Conservation (phyloP, 1,140 invertebrate species). For the Gonatopus flavifemur region DNA sequence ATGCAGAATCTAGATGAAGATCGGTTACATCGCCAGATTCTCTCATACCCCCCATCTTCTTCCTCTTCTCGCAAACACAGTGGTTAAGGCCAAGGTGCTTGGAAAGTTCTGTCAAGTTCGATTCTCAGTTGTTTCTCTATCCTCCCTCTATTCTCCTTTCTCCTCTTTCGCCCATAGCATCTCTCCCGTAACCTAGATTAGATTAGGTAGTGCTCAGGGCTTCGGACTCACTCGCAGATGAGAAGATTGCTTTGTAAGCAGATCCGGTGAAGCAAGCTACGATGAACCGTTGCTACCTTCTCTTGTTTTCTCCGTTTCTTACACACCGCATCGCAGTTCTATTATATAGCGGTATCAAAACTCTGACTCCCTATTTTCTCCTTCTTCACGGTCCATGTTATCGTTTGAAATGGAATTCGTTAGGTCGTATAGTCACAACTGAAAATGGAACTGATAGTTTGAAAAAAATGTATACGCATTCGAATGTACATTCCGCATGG, state of each 20-base stretch:
- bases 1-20: conserved; percentile 49
- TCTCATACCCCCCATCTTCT: conserved; percentile 16
- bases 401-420: too few relatives aligned
- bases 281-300: background rate
- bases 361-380: background rate
- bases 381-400: too few relatives aligned
- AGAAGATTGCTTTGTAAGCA: conserved; percentile 49
- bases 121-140: too few relatives aligned
- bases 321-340: too few relatives aligned
- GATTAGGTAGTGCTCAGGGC: conserved; percentile 39
- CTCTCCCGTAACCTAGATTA: conserved; percentile 47
- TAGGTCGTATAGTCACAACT: too few relatives aligned
- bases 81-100: conserved; percentile 13
- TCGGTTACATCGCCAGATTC: conserved; percentile 29
- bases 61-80: conserved; percentile 15
- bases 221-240: conserved; percentile 34
- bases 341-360: too few relatives aligned
- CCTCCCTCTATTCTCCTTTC: too few relatives aligned
- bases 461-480: too few relatives aligned
- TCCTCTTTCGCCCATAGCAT: too few relatives aligned
- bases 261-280: conserved; percentile 28
- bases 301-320: conserved; percentile 2
- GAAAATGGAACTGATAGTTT: too few relatives aligned
- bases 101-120: conserved; percentile 42
- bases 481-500: too few relatives aligned